A percentile compares a stretch with the other conserved stretches of the same genome.
These are phyloP conservation scores for Echinarachnius parma DNA, from an alignment of 53 echinoderm and acorn worm genomes.

Conservation along the genomic window DNA sequence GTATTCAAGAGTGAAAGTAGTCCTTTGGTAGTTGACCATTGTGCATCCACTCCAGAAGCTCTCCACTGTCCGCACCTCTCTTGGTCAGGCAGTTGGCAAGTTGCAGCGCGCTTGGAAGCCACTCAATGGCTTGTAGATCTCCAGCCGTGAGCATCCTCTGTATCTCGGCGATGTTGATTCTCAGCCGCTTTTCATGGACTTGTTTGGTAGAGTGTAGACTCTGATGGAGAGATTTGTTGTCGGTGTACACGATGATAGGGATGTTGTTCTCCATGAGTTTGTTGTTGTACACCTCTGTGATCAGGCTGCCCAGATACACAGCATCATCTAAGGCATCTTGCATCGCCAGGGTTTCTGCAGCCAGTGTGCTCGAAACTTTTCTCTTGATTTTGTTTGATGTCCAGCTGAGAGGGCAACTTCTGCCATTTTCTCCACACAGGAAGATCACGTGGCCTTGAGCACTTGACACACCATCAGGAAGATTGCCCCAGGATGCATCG, in stretches of 20 bases:
- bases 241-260: slow-evolving; percentile 15
- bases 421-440: slow-evolving; percentile 16
- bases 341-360: slow-evolving; percentile 43
- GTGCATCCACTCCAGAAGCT: too few relatives aligned
- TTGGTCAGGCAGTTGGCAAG: slow-evolving; percentile 45
- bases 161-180: slow-evolving; percentile 50
- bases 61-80: slow-evolving; percentile 26
- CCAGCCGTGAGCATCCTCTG: slow-evolving; percentile 47
- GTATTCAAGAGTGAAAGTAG: too few relatives aligned
- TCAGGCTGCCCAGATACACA: slow-evolving; percentile 36
- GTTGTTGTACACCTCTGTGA: slow-evolving; percentile 38
- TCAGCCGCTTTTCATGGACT: slow-evolving; percentile 27
- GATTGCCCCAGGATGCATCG: slow-evolving; percentile 62
- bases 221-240: slow-evolving; percentile 54
- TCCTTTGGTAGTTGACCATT: too few relatives aligned
- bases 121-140: slow-evolving; percentile 36
- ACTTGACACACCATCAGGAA: slow-evolving; percentile 57
- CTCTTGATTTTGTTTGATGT: slow-evolving; percentile 51
- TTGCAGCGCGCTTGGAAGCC: slow-evolving; percentile 20
- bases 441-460: slow-evolving; percentile 56
- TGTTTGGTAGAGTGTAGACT: slow-evolving; percentile 55
- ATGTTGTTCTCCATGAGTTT: slow-evolving; percentile 4
- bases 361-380: slow-evolving; percentile 56
- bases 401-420: slow-evolving; percentile 35
- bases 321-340: slow-evolving; percentile 51